Evolutionary conservation across 1,140 invertebrate species (phyloP).

Genomic region (Heliothis subflexa): DNA sequence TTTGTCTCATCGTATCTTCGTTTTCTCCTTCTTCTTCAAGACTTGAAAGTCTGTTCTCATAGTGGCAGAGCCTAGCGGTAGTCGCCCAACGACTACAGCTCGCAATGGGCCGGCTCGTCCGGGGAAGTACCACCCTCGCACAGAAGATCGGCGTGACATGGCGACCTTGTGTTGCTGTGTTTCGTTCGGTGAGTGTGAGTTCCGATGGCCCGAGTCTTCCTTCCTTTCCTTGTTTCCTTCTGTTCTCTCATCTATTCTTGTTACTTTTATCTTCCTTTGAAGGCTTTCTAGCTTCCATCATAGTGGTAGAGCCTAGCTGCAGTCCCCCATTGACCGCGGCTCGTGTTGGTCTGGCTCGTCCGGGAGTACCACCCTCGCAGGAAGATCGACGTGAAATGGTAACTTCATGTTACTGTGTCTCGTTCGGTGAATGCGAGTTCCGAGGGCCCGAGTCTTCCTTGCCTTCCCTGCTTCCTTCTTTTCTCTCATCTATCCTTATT

Average conservation of each 20-base stretch:
- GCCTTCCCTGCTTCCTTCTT: not conserved
- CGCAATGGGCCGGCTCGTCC: not conserved
- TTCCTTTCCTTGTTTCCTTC: not conserved
- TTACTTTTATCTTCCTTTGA: not conserved
- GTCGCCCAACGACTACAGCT: not conserved
- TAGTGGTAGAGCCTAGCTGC: not conserved
- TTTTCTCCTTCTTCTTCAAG: no score
- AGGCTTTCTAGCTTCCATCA: not conserved
- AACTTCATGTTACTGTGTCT: constrained; percentile 11
- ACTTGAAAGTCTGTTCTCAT: no score
- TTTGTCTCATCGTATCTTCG: no score
- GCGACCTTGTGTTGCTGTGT: not conserved
- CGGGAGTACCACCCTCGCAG: constrained; percentile 23
- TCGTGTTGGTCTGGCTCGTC: not conserved
- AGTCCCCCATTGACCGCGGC: not conserved
- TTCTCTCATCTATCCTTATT: not conserved
- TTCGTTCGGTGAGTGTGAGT: constrained; percentile 9
- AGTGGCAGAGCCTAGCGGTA: not conserved
- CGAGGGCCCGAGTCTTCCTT: not conserved
- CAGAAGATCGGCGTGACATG: not conserved
- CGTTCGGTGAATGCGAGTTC: constrained; percentile 19
- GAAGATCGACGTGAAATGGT: not conserved
- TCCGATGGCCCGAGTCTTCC: not conserved
- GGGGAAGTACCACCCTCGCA: constrained; percentile 12
- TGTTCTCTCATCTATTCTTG: not conserved